Conservation (phyloP, 1,140 invertebrate species). For the Bacillus rossius region DNA sequence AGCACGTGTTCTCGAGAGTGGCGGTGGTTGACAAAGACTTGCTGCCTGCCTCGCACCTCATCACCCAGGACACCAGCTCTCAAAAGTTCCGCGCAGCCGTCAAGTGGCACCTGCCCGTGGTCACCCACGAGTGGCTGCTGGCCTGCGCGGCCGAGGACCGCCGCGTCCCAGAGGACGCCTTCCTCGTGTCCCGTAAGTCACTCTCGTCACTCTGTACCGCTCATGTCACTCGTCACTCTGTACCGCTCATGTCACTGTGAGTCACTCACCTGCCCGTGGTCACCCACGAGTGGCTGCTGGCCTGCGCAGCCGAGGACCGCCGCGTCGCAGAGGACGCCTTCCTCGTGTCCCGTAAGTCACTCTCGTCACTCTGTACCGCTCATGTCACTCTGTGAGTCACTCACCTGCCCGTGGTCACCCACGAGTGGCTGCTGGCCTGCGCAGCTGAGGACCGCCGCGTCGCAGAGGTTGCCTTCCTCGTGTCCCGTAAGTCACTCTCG, state of each 20-base stretch:
- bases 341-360: constrained; percentile 37
- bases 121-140: constrained; percentile 70
- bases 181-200: constrained; percentile 43
- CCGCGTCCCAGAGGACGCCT: constrained; percentile 49
- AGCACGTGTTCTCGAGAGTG: constrained; percentile 51
- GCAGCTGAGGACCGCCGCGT: constrained; percentile 47
- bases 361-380: too few relatives aligned
- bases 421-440: constrained; percentile 72
- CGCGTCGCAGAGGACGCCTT: constrained; percentile 50
- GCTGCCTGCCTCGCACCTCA: constrained; percentile 61
- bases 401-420: constrained; percentile 65
- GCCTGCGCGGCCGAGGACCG: constrained; percentile 53
- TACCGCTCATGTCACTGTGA: too few relatives aligned
- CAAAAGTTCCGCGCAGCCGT: constrained; percentile 78
- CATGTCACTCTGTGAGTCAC: too few relatives aligned
- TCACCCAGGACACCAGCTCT: constrained; percentile 46
- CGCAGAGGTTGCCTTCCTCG: constrained; percentile 51
- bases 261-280: constrained; percentile 69
- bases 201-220: too few relatives aligned
- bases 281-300: constrained; percentile 66
- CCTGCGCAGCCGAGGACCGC: constrained; percentile 52
- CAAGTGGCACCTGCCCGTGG: constrained; percentile 75
- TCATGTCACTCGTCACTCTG: too few relatives aligned
- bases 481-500: too few relatives aligned
- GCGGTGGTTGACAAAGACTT: constrained; percentile 43